These are phyloP conservation scores for Bergia puertoricense DNA, from an alignment of 92 coral and sea anemone genomes.

Conservation along the genomic window DNA sequence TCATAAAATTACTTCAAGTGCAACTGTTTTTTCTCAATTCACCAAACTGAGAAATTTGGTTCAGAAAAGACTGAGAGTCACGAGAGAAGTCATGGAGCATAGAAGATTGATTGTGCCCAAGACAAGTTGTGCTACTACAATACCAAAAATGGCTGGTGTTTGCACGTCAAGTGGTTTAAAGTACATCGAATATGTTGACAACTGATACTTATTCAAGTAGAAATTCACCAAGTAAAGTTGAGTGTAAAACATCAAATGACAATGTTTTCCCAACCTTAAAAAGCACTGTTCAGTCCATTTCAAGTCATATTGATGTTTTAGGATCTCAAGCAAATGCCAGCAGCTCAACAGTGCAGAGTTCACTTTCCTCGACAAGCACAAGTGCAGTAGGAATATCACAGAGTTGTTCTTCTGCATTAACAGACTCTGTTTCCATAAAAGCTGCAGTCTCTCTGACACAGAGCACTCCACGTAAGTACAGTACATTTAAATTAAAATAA, in stretches of 20 bases:
- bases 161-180: neutral
- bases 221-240: neutral
- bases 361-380: neutral
- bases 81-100: neutral
- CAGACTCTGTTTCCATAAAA: neutral
- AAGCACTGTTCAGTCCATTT: neutral
- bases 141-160: neutral
- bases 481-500: neutral
- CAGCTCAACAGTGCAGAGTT: neutral
- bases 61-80: neutral
- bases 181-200: neutral
- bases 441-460: neutral
- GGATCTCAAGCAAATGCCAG: neutral
- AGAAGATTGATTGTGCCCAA: too few species aligned
- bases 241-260: neutral
- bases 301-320: neutral
- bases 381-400: neutral
- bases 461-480: neutral
- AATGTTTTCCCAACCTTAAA: neutral
- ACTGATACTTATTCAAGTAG: neutral
- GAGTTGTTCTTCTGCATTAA: neutral
- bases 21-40: conserved; percentile 7
- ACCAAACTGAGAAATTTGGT: neutral
- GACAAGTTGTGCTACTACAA: neutral
- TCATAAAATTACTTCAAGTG: neutral